Evolutionary conservation across 2,113 vertebrate species (phyloP), one percentile per base, ranked within the genome.

Genomic region (Paracanthobrama guichenoti): DNA sequence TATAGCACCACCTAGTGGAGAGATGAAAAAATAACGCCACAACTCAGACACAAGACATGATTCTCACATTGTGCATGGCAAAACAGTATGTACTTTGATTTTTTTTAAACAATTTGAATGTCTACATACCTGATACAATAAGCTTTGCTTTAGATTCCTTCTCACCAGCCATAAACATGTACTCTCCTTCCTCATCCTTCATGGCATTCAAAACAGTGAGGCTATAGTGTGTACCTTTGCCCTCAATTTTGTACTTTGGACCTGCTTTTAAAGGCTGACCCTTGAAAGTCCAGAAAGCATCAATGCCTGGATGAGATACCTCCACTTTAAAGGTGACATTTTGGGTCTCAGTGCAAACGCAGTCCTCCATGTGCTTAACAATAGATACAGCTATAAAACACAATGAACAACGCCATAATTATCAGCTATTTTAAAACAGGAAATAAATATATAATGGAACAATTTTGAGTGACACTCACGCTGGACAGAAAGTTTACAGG

Each of bases 151-250:
- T 95, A 86, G 96, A 97, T 86, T 91, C 96, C 92, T 99, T 96
- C 90, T 98, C 96, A 79, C 98, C 98, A 85, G 97, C 97, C 83
- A 95, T 95, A 85, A 99, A 98, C 71, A 92, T 90, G 85, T 99
- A 99, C 86, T 97, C 92, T 87, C 98, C 98, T 92, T 99, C 98
- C 80, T 99, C 97, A 76, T 99, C 98, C 91, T 98, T 98, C 96
- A 97, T 99, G 87, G 96, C 93, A 84, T 98, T 97, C 87, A 96
- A 90, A 73, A 99, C 93, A 7, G 95, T 99, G 88, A 99, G 86
- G 24, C 86, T 95, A 89, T 99, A 95, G 88, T 90, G 92, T 90
- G 96, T 97, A 82, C 96, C 95, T 82, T 83, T 94, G 83, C 95
- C 93, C 91, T 97, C 96, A 78, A 97, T 95, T 92, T 97, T 99